Percentiles rank a stretch among this genome's conserved stretches.
phyloP scores from a whole-genome alignment of 2,113 vertebrate genomes.

The Guaruba guarouba region DNA sequence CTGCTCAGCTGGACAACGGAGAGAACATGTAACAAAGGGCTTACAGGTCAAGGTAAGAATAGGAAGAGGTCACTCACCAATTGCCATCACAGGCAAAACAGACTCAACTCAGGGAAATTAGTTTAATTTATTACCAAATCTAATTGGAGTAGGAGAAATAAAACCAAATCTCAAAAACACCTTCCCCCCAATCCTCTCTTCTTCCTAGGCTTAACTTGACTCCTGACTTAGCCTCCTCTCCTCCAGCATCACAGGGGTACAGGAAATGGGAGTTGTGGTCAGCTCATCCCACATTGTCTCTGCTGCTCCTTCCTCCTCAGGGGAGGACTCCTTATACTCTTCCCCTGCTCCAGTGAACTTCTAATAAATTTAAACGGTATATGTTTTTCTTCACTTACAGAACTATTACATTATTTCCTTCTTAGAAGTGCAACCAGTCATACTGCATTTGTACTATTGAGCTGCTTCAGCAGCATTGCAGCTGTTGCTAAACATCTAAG shows the following conservation, averaged over 20 bases:
- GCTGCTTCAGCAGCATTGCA: background rate
- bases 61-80: background rate
- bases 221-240: background rate
- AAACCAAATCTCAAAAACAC: background rate
- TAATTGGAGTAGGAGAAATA: background rate
- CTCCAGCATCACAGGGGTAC: background rate
- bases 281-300: background rate
- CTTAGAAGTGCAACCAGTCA: background rate
- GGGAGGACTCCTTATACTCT: background rate
- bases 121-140: background rate
- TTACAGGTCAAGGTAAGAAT: background rate
- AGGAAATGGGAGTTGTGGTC: background rate
- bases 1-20: background rate
- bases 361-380: background rate
- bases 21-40: background rate
- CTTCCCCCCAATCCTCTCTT: background rate
- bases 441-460: background rate
- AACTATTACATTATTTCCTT: background rate
- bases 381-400: background rate
- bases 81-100: background rate
- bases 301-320: background rate
- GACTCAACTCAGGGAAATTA: background rate
- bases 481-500: background rate
- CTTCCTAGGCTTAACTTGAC: background rate
- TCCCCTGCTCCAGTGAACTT: background rate